Base-by-base conservation (phyloP, 2,113 vertebrate species). In the Stigmatopora nigra region DNA sequence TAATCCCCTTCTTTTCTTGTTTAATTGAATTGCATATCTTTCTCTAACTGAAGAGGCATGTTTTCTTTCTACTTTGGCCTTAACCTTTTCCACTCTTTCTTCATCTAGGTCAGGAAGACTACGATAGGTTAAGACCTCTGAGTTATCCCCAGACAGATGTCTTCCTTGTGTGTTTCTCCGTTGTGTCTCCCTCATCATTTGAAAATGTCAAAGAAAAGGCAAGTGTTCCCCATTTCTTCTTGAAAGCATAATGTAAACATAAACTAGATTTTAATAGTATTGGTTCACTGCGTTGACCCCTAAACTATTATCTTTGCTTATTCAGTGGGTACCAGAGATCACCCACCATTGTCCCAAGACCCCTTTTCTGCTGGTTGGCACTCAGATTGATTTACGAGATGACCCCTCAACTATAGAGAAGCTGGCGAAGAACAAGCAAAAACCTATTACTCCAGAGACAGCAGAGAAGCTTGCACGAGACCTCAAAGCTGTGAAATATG, bases 161-260 rank as follows among this genome's bases (percentile, higher is more conserved):
- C 63, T 99, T 99, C 89, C 92, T 99, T 63, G 97, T 99, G 86
- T 99, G 97, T 88, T 99, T 99, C 88, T 99, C 97, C 25, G 97
- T 99, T 59, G 97, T 99, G 63, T 99, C 97, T 59, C 97, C 97
- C 58, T 99, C 97, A 83, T 99, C 97, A 59, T 99, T 99, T 90
- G 97, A 99, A 95, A 99, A 99, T 81, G 97, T 99, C 89, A 99
- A 99, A 94, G 97, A 99, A 93, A 99, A 99, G 94, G 97, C 88
- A 73, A 79, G 81, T 76, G 14, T 6, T 7, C 2, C 13, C 19
- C 16, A 3, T 11, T 16, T 41, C 38, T 41, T 8, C 6, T 41
- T 41, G 38, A 41, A 41, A 41, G 38, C 38, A 41, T 41, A 8
- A 41, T 41, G 38, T 7, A 41, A 41, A 41, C 38, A 8, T 10